Percentiles rank a stretch among this genome's conserved stretches.
Evolutionary conservation across 2,113 vertebrate species (phyloP).

Genomic region (Ochotona curzoniae): DNA sequence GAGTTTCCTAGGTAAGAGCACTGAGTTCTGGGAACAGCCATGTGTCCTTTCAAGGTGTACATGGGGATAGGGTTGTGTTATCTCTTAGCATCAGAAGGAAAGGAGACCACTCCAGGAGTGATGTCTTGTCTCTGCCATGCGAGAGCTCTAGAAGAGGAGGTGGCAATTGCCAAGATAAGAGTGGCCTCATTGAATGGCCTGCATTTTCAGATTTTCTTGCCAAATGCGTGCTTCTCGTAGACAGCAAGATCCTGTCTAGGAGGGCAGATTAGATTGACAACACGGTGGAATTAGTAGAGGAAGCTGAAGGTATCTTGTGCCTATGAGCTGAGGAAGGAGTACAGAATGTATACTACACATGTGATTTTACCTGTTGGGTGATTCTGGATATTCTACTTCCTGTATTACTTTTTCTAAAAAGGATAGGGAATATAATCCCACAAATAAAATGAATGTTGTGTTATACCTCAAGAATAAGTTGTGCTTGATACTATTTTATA

Average conservation of each 20-base stretch:
- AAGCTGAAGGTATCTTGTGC: not conserved
- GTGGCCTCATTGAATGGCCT: not conserved
- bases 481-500: not conserved
- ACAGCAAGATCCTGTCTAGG: not conserved
- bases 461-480: not conserved
- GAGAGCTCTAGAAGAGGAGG: not conserved
- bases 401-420: not conserved
- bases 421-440: not conserved
- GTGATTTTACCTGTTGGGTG: not conserved
- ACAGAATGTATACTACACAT: not conserved
- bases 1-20: not conserved
- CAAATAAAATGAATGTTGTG: slow-evolving; percentile 30
- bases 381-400: not conserved
- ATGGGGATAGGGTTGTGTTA: not conserved
- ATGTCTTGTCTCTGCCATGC: not conserved
- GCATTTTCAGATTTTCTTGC: not conserved
- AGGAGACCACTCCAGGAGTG: not conserved
- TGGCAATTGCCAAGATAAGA: not conserved
- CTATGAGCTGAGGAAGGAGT: not conserved
- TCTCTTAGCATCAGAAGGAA: not conserved
- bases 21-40: not conserved
- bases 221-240: no score
- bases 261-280: not conserved
- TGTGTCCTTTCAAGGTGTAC: not conserved
- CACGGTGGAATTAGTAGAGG: not conserved